These are phyloP conservation scores for Papilio machaon DNA, from an alignment of 1,140 invertebrate species.

Conservation along the genomic window DNA sequence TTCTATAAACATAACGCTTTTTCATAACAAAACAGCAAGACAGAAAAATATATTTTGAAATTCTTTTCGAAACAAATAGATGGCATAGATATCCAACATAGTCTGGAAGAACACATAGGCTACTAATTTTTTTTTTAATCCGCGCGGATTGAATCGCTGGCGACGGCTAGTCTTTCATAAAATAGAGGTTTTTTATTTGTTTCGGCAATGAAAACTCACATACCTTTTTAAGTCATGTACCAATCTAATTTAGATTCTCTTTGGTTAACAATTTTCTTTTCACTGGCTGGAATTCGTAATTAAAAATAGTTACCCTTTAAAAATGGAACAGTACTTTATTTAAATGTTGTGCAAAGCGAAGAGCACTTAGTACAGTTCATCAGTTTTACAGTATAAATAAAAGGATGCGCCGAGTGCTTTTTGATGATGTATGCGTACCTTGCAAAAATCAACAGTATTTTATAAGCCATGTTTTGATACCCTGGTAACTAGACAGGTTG, in stretches of 20 bases:
- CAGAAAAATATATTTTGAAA: no score
- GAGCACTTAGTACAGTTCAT: background rate
- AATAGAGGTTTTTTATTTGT: no score
- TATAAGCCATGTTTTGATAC: background rate
- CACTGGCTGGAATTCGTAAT: background rate
- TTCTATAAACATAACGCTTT: background rate
- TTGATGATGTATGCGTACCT: background rate
- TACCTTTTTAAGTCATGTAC: background rate
- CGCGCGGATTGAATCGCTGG: no score
- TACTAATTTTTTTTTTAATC: no score
- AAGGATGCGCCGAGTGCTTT: conserved; percentile 12
- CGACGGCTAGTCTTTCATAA: no score
- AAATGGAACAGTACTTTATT: conserved; percentile 4
- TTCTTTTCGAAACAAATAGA: no score
- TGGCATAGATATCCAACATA: no score
- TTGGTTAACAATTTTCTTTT: background rate
- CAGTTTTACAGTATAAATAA: conserved; percentile 19
- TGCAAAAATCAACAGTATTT: conserved; percentile 8
- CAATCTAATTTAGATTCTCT: background rate
- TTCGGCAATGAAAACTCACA: no score
- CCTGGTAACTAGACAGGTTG: background rate
- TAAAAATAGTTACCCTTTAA: background rate
- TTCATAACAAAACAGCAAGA: no score
- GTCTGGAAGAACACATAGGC: no score
- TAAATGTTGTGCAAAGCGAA: background rate